Base-by-base conservation (phyloP, 1,140 invertebrate genomes). In the Drosophila erecta region DNA sequence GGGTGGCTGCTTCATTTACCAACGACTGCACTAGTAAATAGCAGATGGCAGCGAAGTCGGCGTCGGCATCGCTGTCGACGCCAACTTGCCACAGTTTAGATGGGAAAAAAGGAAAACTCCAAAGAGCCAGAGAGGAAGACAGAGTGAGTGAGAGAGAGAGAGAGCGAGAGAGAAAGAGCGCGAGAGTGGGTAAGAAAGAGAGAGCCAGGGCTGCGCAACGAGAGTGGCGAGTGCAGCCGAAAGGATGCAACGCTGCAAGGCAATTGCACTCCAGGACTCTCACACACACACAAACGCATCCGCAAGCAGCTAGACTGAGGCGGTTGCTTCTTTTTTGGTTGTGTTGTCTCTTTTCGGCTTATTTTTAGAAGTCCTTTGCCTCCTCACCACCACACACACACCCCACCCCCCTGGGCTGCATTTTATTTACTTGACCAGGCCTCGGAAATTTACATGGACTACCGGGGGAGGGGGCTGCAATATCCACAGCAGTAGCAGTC, bases 281-380 rank as follows among this genome's bases (percentile, higher is more conserved):
- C 46, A 43, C 65, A 57, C 44, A 53, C 24, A 44, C 20, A 46
- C 43, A 22, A 11, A 14, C 11, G 15, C 2, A 46, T 12, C 8
- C 8, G 11, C 44, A 22, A 24, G 57, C 51, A 67, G 57, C 65
- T 59, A 73, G 61, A 85, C 74, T 80, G 77, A 87, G 84, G 79
- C 85, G 65, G 72, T 80, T 89, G 72, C 73, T 89, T 80, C 80
- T 71, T 89, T 76, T 80, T 89, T 89, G 49, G 79, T 89, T 89
- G 69, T 84, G 84, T 89, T 89, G 84, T 89, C 84, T 89, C 84
- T 89, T 89, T 89, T 89, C 84, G 84, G 76, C 84, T 84, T 89
- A 80, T 90, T 89, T 89, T 89, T 89, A 89, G 84, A 89, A 89
- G 81, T 80, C 83, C 43, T 41, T 53, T 58, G 37, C 62, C 46